phyloP scores from a whole-genome alignment of 2,888 invertebrate genomes.

The Brachynemurus nebulosus region DNA sequence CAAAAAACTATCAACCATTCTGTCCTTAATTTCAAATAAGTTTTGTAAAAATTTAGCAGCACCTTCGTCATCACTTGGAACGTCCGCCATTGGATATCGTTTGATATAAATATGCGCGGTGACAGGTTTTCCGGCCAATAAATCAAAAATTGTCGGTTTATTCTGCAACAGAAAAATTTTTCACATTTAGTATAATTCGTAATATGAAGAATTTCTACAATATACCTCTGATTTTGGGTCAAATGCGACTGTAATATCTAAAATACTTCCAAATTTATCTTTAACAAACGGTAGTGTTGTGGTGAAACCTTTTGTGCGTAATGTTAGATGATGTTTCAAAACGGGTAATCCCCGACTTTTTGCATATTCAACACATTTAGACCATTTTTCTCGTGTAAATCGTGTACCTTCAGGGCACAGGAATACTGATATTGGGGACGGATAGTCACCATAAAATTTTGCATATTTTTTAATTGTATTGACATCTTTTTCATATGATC shows the following conservation, averaged over 20 bases:
- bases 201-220: too few species aligned
- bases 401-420: conserved; percentile 82
- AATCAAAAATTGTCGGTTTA: conserved; percentile 55
- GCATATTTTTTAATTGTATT: conserved; percentile 61
- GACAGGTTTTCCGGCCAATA: conserved; percentile 52
- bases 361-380: conserved; percentile 69
- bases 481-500: conserved; percentile 75
- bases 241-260: conserved; percentile 62
- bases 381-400: conserved; percentile 67
- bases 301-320: conserved; percentile 79
- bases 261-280: conserved; percentile 60
- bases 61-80: conserved; percentile 57
- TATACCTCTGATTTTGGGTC: too few species aligned
- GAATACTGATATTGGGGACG: conserved; percentile 62
- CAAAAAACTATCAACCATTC: conserved; percentile 25
- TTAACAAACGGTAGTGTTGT: conserved; percentile 63
- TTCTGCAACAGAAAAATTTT: conserved; percentile 27
- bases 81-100: conserved; percentile 58
- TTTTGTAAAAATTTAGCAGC: conserved; percentile 66
- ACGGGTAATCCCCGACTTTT: conserved; percentile 63
- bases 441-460: conserved; percentile 62
- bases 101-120: conserved; percentile 57
- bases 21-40: conserved; percentile 41
- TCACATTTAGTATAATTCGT: too few species aligned
- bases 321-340: conserved; percentile 75